Evolutionary conservation across 2,797 vertebrate genomes (phyloP), one percentile per base, ranked within the genome.

Genomic region (Coregonus suidteri): DNA sequence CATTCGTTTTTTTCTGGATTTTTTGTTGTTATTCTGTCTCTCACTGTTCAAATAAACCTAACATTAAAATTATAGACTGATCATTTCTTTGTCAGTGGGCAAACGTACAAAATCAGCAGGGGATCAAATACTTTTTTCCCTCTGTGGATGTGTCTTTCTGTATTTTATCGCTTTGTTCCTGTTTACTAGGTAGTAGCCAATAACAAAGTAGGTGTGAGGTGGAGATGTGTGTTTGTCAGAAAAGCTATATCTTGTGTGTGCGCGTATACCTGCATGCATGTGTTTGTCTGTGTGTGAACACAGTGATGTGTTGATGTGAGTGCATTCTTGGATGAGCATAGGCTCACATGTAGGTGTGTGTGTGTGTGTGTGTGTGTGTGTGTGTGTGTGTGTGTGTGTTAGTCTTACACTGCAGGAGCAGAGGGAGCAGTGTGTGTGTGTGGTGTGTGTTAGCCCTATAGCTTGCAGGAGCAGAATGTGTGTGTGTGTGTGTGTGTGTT

Each of bases 211-310:
- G 41, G 9, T 47, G 41, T 11, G 9, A 47, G 41, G 41, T 47
- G 41, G 41, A 47, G 7, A 47, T 47, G 9, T 18, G 15, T 54
- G 53, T 18, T 16, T 18, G 53, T 54, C 53, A 54, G 4, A 54
- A 54, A 54, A 16, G 16, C 4, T 54, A 54, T 16, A 4, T 54
- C 16, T 6, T 54, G 53, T 54, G 4, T 18, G 53, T 54, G 53
- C 16, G 16, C 13, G 4, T 71, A 54, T 41, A 41, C 37, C 25
- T 25, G 25, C 34, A 31, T 52, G 62, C 5, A 16, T 41, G 31
- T 41, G 73, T 41, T 31, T 70, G 75, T 41, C 47, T 70, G 75
- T 71, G 51, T 59, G 52, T 53, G 14, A 53, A 53, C 52, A 53
- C 52, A 9, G 41, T 47, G 41, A 47, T 9, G 13, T 54, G 52